These are phyloP conservation scores for Pyrgus malvae DNA, from an alignment of 2,888 invertebrate genomes.

Conservation along the genomic window DNA sequence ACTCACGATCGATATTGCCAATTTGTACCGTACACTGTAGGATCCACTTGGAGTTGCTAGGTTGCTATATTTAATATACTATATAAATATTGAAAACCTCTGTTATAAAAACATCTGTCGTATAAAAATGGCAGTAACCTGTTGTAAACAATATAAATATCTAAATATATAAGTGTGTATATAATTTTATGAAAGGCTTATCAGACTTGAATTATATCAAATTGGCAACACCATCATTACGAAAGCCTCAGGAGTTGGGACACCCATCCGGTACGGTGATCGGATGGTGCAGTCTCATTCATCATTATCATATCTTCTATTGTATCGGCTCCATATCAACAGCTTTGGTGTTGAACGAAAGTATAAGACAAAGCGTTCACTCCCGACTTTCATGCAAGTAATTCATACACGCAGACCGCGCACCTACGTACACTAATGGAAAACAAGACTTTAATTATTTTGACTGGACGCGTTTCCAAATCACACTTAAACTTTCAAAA, in stretches of 20 bases:
- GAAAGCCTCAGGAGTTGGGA: not conserved
- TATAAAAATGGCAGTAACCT: constrained; percentile 17
- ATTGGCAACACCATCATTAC: constrained; percentile 25
- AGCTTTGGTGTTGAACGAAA: constrained; percentile 20
- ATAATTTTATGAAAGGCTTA: not conserved
- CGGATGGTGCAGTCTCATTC: too few relatives aligned
- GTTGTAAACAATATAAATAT: constrained; percentile 16
- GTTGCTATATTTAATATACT: constrained; percentile 3
- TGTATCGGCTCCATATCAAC: constrained; percentile 6
- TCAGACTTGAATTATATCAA: constrained; percentile 7
- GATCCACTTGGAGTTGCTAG: too few relatives aligned
- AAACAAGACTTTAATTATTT: too few relatives aligned
- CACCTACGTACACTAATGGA: too few relatives aligned
- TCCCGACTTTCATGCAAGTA: constrained; percentile 34
- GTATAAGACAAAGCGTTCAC: constrained; percentile 31
- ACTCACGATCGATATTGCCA: constrained; percentile 22
- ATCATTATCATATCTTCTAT: too few relatives aligned
- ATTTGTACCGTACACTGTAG: constrained; percentile 11
- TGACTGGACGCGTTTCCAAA: too few relatives aligned
- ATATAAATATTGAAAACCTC: constrained; percentile 18
- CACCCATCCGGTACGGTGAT: not conserved
- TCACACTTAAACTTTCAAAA: too few relatives aligned
- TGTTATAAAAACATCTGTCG: constrained; percentile 14
- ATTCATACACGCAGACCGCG: constrained; percentile 21
- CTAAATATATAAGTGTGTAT: constrained; percentile 14